Evolutionary conservation across 2,888 invertebrate species (phyloP).

Genomic region (Hololepta plana): DNA sequence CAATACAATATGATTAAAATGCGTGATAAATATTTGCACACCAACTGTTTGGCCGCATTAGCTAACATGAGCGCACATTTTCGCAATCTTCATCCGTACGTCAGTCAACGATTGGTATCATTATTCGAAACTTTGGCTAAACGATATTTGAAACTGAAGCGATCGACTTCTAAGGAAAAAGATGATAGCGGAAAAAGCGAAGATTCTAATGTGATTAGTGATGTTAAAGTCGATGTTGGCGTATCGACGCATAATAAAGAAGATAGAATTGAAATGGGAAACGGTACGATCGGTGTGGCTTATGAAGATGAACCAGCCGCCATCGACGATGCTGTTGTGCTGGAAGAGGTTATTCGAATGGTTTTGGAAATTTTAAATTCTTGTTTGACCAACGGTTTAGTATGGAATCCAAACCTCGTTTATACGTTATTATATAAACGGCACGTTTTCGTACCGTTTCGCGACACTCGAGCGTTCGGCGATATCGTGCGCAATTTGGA

Average conservation of each 20-base stretch:
- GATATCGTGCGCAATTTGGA: slow-evolving; percentile 91
- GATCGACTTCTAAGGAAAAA: too few species aligned
- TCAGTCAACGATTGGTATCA: slow-evolving; percentile 84
- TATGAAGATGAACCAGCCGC: slow-evolving; percentile 17
- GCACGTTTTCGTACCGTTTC: slow-evolving; percentile 72
- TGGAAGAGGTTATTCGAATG: slow-evolving; percentile 94
- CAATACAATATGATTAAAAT: slow-evolving; percentile 96
- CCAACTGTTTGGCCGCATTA: slow-evolving; percentile 93
- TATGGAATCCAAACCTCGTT: slow-evolving; percentile 79
- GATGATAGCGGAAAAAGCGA: slow-evolving; percentile 11
- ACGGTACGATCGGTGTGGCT: too few species aligned
- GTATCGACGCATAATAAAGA: too few species aligned
- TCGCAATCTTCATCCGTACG: slow-evolving; percentile 83
- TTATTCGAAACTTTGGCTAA: slow-evolving; percentile 83
- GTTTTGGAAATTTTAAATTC: slow-evolving; percentile 95
- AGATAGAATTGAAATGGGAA: too few species aligned
- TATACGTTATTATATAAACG: slow-evolving; percentile 91
- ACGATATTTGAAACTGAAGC: slow-evolving; percentile 7
- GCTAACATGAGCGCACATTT: slow-evolving; percentile 97
- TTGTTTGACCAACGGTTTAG: slow-evolving; percentile 71
- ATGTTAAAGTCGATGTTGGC: too few species aligned
- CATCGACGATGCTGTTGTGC: slow-evolving; percentile 77
- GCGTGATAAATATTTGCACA: slow-evolving; percentile 93
- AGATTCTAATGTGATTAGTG: too few species aligned
- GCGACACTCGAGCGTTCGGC: slow-evolving; percentile 77